Evolutionary conservation across 2,113 vertebrate genomes (phyloP).

Genomic region (Silurus asotus): DNA sequence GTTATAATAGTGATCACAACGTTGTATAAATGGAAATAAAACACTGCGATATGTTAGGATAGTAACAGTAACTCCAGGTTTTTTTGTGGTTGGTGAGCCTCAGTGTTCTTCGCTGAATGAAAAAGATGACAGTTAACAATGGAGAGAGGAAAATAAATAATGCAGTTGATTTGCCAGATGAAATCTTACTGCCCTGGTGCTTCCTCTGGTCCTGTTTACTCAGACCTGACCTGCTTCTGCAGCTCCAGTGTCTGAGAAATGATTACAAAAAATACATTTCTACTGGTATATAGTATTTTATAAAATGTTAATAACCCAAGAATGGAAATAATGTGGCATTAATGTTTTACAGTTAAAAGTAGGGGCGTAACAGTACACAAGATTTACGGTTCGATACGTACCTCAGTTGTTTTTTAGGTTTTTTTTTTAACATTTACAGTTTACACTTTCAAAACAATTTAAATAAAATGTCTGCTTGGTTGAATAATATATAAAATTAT

Average conservation of each 20-base stretch:
- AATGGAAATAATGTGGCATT: neutral
- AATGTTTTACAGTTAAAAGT: no score
- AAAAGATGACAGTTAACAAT: slow-evolving; percentile 43
- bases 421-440: no score
- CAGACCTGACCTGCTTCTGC: slow-evolving; percentile 28
- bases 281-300: neutral
- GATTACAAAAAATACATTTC: neutral
- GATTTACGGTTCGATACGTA: no score
- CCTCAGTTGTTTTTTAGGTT: no score
- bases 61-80: neutral
- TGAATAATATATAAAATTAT: no score
- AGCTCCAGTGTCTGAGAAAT: slow-evolving; percentile 16
- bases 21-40: neutral
- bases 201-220: slow-evolving; percentile 24
- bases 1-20: neutral
- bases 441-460: no score
- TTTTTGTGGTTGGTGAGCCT: neutral
- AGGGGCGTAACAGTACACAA: no score
- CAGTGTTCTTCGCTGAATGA: slow-evolving; percentile 59
- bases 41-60: neutral
- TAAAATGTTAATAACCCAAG: neutral
- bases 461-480: no score
- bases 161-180: neutral
- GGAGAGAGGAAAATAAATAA: slow-evolving; percentile 20
- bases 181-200: slow-evolving; percentile 16